Conservation (phyloP, 2,797 vertebrate species). For the Enteromius viviparus region DNA sequence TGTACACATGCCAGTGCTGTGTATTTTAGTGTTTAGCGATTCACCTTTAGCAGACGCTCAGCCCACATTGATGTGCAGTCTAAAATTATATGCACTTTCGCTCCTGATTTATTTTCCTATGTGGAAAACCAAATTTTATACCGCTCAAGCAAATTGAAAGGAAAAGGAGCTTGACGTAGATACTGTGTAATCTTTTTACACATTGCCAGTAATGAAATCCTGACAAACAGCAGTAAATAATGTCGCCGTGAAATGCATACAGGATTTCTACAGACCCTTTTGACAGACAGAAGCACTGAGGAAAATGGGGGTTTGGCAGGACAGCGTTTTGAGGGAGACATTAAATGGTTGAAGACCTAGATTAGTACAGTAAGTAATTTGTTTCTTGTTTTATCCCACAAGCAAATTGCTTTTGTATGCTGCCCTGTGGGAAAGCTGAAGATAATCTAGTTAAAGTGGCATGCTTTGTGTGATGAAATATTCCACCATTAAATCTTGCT, state of each 20-base stretch:
- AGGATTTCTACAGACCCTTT: conserved; percentile 52
- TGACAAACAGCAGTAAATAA: conserved; percentile 54
- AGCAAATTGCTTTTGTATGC: conserved; percentile 67
- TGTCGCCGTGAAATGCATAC: conserved; percentile 54
- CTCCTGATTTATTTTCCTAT: conserved; percentile 9
- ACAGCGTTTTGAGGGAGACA: conserved; percentile 55
- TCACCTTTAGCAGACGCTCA: conserved; percentile 31
- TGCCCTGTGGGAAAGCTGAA: conserved; percentile 63
- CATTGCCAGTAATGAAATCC: conserved; percentile 60
- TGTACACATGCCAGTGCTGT: neutral
- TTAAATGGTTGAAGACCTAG: conserved; percentile 66
- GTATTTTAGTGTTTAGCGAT: conserved; percentile 38
- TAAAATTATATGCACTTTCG: conserved; percentile 28
- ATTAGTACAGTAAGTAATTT: conserved; percentile 65
- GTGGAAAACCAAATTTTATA: conserved; percentile 49
- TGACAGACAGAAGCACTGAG: conserved; percentile 55
- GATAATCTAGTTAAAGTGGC: conserved; percentile 67
- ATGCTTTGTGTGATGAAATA: conserved; percentile 63
- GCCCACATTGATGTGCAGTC: conserved; percentile 17
- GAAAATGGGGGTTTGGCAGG: conserved; percentile 54
- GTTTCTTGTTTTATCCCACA: conserved; percentile 62
- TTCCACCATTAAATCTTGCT: conserved; percentile 67
- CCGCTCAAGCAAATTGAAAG: conserved; percentile 47
- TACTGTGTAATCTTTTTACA: conserved; percentile 65
- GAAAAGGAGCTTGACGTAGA: conserved; percentile 58